A percentile compares a stretch with the other conserved stretches of the same genome.
Evolutionary conservation across 2,797 vertebrate genomes (phyloP).

Genomic region (Xerus rutilus): DNA sequence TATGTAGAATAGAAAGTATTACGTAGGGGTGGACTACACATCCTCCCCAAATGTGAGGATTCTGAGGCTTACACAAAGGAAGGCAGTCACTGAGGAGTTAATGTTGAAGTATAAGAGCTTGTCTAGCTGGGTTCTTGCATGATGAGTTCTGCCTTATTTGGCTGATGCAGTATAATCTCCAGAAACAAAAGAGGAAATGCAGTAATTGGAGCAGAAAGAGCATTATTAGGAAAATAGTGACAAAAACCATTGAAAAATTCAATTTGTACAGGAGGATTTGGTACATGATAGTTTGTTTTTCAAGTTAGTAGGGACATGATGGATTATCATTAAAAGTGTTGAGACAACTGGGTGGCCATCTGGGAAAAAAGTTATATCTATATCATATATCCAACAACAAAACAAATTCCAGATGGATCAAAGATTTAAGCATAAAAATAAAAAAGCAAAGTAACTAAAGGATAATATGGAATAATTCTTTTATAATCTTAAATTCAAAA

Average conservation of each 20-base stretch:
- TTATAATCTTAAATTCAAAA: constrained; percentile 34
- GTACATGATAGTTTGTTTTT: not conserved
- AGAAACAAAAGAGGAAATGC: not conserved
- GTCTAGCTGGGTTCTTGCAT: not conserved
- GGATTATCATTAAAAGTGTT: constrained; percentile 41
- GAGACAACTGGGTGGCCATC: constrained; percentile 42
- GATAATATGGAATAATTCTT: not conserved
- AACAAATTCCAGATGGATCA: constrained; percentile 28
- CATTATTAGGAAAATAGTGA: not conserved
- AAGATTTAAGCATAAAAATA: constrained; percentile 21
- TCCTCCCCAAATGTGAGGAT: not conserved
- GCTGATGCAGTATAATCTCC: not conserved
- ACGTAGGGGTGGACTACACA: not conserved
- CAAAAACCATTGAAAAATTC: not conserved
- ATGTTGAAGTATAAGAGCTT: not conserved
- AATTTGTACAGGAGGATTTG: not conserved
- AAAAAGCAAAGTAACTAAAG: constrained; percentile 37
- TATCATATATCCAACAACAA: not conserved
- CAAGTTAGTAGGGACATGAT: not conserved
- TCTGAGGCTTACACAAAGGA: not conserved
- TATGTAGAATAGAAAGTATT: not conserved
- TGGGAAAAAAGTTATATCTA: constrained; percentile 38
- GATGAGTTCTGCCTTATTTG: not conserved
- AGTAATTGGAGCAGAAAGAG: not conserved
- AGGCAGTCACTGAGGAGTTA: not conserved